Evolutionary conservation across 2,797 vertebrate species (phyloP).

Genomic region (Enteromius mattozi): DNA sequence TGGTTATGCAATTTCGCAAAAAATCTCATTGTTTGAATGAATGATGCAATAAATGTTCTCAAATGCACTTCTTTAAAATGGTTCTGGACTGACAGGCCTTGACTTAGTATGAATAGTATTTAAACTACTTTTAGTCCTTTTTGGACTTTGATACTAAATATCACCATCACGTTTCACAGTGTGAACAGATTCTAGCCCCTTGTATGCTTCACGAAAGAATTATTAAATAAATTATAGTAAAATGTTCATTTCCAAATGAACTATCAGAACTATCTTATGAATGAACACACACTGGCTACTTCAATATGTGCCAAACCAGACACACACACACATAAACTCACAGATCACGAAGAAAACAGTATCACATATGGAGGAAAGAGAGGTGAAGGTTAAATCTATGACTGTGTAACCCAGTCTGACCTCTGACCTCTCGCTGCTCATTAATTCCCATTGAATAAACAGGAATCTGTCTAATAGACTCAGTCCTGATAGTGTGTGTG

Average conservation of each 20-base stretch:
- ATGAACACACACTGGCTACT: neutral
- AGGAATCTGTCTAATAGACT: conserved; percentile 77
- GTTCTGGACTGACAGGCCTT: neutral
- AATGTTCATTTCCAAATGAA: neutral
- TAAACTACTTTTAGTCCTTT: neutral
- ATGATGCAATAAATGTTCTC: neutral
- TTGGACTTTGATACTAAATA: neutral
- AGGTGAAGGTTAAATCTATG: conserved; percentile 38
- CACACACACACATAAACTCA: conserved; percentile 8
- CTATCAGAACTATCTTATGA: neutral
- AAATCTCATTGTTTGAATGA: neutral
- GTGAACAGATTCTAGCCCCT: neutral
- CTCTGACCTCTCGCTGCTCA: conserved; percentile 71
- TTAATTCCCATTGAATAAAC: conserved; percentile 79
- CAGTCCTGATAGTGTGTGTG: neutral
- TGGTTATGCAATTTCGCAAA: neutral
- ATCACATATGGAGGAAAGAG: neutral
- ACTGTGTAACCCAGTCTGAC: conserved; percentile 73
- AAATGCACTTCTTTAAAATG: conserved; percentile 15
- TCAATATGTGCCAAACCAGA: neutral
- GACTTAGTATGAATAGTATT: neutral
- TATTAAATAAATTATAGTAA: neutral
- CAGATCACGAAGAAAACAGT: neutral
- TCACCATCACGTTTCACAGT: neutral
- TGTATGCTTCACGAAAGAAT: neutral